A percentile compares a stretch with the other conserved stretches of the same genome.
Evolutionary conservation across 2,113 vertebrate species (phyloP).

Genomic region (Grallaria varia): DNA sequence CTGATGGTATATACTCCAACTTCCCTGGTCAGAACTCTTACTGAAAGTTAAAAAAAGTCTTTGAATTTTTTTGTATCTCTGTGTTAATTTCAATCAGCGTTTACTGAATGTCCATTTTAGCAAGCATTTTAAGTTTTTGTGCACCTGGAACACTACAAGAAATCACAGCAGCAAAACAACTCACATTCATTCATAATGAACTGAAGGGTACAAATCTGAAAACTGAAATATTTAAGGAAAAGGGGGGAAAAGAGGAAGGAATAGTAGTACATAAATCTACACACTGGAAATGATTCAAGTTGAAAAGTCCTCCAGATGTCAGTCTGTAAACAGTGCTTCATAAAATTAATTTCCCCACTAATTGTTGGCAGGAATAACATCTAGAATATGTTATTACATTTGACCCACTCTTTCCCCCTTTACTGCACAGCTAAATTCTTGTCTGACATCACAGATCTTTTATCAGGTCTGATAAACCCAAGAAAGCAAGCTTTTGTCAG

Average conservation of each 20-base stretch:
- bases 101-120: neutral
- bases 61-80: neutral
- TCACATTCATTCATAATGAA: constrained; percentile 55
- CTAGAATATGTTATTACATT: constrained; percentile 27
- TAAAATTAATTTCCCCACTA: constrained; percentile 74
- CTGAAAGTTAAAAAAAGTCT: neutral
- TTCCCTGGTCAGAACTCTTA: neutral
- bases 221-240: constrained; percentile 57
- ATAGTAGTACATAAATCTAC: constrained; percentile 68
- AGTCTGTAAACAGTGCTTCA: constrained; percentile 77
- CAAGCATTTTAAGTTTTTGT: neutral
- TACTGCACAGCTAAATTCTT: constrained; percentile 27
- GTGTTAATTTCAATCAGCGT: neutral
- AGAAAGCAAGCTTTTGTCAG: constrained; percentile 28
- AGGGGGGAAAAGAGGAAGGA: neutral
- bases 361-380: constrained; percentile 66
- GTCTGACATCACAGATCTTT: constrained; percentile 36
- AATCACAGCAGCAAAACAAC: constrained; percentile 24
- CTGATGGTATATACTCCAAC: neutral
- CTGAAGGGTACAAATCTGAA: constrained; percentile 46
- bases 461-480: constrained; percentile 60
- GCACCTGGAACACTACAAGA: neutral
- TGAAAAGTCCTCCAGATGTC: constrained; percentile 81
- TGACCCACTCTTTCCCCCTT: constrained; percentile 31
- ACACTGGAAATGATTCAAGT: constrained; percentile 72